Conservation (phyloP, 2,113 vertebrate species). For the Lepisosteus oculatus region DNA sequence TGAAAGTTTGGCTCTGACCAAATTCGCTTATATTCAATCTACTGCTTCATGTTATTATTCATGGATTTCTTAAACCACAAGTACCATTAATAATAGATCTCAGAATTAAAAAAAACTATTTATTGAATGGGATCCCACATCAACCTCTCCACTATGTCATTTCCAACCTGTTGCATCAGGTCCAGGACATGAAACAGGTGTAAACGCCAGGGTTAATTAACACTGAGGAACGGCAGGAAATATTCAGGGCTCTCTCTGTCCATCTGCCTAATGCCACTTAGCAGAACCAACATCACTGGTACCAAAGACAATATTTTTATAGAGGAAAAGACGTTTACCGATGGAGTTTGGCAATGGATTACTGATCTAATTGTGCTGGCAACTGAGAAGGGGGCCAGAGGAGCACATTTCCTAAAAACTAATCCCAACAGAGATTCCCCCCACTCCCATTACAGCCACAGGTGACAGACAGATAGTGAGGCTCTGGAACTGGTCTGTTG, state of each 20-base stretch:
- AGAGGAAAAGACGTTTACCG: background rate
- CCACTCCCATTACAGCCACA: background rate
- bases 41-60: too few species aligned
- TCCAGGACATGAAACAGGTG: too few species aligned
- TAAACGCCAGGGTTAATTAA: background rate
- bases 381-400: background rate
- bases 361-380: background rate
- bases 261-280: background rate
- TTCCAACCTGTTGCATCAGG: too few species aligned
- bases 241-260: background rate
- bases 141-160: too few species aligned
- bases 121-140: too few species aligned
- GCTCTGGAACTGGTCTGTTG: too few species aligned
- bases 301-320: background rate
- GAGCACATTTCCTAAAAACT: background rate
- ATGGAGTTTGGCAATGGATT: background rate
- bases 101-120: too few species aligned
- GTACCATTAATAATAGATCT: too few species aligned
- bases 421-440: background rate
- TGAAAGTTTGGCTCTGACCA: too few species aligned
- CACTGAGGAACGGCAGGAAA: background rate
- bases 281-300: background rate
- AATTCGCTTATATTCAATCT: too few species aligned
- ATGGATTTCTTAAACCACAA: too few species aligned
- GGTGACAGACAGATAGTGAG: too few species aligned